Conservation (phyloP, 2,888 invertebrate genomes). For the Sisyra terminalis region DNA sequence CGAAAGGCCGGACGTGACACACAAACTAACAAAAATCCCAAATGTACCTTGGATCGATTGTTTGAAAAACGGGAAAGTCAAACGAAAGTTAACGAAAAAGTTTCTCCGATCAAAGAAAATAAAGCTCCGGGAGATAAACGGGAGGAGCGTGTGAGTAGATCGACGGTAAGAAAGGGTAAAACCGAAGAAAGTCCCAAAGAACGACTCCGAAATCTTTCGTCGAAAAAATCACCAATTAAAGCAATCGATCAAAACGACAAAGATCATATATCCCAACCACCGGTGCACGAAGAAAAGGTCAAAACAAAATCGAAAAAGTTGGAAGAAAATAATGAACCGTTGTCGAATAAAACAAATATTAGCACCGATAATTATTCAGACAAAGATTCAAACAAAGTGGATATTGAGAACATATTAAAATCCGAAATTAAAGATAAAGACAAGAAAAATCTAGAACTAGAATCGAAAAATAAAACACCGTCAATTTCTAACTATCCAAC, state of each 20-base stretch:
- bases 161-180: constrained; percentile 3
- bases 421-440: constrained; percentile 13
- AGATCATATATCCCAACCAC: constrained; percentile 15
- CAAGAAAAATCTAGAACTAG: constrained; percentile 14
- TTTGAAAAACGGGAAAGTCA: constrained; percentile 32
- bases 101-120: constrained; percentile 12
- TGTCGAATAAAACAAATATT: constrained; percentile 9
- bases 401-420: constrained; percentile 17
- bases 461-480: constrained; percentile 17
- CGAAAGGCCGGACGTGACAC: constrained; percentile 24
- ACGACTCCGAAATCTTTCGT: constrained; percentile 6
- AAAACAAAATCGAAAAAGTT: constrained; percentile 5
- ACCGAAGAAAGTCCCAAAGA: constrained; percentile 5
- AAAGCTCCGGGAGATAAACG: constrained; percentile 10
- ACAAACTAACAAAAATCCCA: constrained; percentile 26
- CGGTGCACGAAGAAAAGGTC: constrained; percentile 1
- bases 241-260: not conserved
- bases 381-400: constrained; percentile 18
- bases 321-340: constrained; percentile 7
- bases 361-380: constrained; percentile 13
- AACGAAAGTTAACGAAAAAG: constrained; percentile 10
- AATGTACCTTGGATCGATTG: constrained; percentile 36
- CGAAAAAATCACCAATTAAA: constrained; percentile 12
- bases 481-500: constrained; percentile 24
- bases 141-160: constrained; percentile 2